Evolutionary conservation across 2,797 vertebrate species (phyloP), one percentile per base, ranked within the genome.

Genomic region (Cossypha heuglini): DNA sequence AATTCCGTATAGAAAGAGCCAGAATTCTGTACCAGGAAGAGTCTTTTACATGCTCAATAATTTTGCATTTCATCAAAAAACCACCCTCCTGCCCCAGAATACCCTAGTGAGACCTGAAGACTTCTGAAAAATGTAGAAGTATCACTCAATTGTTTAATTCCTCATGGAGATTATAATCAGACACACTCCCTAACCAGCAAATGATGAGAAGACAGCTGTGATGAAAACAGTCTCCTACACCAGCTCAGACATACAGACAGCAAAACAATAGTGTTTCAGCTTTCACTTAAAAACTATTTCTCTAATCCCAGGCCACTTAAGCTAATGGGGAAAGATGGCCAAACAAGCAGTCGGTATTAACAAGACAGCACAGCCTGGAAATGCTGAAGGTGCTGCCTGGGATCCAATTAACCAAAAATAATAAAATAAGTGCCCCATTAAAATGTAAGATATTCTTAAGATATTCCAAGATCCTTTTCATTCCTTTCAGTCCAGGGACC

Each of bases 401-500:
- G 76, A 82, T 21, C 69, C 58, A 52, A 35, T 43, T 6, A 21
- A 72, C 74, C 33, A 42, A 67, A 77, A 73, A 67, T 49, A 68
- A 19, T 57, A 52, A 40, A 68, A 35, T 25, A 54, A 85, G 26
- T 15, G 18, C 5, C 24, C 43, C 28, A 91, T 90, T 93, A 88
- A 90, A 96, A 62, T 78, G 48, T 67, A 93, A 95, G 76, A 61
- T 78, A 92, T 71, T 59, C 91, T 63, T 38, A 71, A 33, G 46
- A 96, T 97, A 97, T 89, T 94, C 58, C 63, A 73, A 97, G 97
- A 97, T 95, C 86, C 35, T 49, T 76, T 93, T 96, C 98, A 98
- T 98, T 98, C 98, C 97, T 94, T 79, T 96, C 96, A 95, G 90
- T 97, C 96, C 94, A 97, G 96, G 90, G 95, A 96, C 97, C 98